These are phyloP conservation scores for Merluccius polli DNA, from an alignment of 2,797 vertebrate species.

Conservation along the genomic window DNA sequence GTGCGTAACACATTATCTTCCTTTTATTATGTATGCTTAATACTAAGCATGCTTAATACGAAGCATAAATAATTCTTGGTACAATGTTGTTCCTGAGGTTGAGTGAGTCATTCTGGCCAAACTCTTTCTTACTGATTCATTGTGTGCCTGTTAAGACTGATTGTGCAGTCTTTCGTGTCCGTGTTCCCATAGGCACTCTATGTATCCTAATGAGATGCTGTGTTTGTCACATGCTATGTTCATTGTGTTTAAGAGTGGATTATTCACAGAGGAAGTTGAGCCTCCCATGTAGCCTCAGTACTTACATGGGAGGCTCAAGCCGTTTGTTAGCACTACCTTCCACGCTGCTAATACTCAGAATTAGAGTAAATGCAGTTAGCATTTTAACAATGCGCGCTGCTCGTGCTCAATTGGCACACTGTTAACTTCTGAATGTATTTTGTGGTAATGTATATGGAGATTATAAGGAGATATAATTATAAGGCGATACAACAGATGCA, in stretches of 20 bases:
- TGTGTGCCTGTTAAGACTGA: neutral
- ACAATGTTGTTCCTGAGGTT: neutral
- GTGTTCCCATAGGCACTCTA: too few species aligned
- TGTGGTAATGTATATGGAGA: neutral
- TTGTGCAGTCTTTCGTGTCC: neutral
- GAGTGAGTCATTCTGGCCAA: neutral
- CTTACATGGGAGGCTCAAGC: constrained; percentile 46
- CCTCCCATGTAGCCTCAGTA: constrained; percentile 38
- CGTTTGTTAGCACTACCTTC: constrained; percentile 31
- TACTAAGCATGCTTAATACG: too few species aligned
- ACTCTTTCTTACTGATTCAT: neutral
- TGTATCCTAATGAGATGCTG: too few species aligned
- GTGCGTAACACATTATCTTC: too few species aligned
- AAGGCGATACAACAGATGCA: neutral
- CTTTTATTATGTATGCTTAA: too few species aligned
- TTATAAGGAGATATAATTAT: neutral
- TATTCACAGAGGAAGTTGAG: constrained; percentile 43
- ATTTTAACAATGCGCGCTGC: neutral
- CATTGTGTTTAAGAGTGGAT: constrained; percentile 36
- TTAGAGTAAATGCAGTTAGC: neutral
- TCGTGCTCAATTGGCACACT: neutral
- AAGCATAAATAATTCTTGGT: too few species aligned
- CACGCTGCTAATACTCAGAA: constrained; percentile 3
- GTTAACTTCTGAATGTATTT: neutral
- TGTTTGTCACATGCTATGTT: too few species aligned